Conservation (phyloP, 2,113 vertebrate species). For the Paramisgurnus dabryanus region DNA sequence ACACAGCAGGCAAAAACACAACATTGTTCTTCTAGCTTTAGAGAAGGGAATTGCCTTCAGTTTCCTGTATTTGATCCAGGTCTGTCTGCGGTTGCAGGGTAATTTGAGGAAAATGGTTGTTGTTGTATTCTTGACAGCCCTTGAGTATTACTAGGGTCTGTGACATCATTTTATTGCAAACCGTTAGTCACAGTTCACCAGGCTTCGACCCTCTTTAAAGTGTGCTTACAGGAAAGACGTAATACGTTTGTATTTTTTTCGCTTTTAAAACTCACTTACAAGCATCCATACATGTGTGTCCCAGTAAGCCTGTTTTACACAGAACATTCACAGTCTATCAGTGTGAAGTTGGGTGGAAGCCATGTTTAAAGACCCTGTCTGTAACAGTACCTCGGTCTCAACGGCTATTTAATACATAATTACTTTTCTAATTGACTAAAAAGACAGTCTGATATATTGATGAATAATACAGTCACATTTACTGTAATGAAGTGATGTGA, state of each 20-base stretch:
- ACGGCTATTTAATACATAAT: constrained; percentile 52
- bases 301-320: background rate
- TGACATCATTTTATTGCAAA: background rate
- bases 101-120: too few species aligned
- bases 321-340: background rate
- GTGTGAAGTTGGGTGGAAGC: background rate
- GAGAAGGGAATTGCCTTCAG: too few species aligned
- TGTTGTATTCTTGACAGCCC: too few species aligned
- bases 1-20: too few species aligned
- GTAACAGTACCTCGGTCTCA: constrained; percentile 31
- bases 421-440: constrained; percentile 39
- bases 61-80: too few species aligned
- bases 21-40: too few species aligned
- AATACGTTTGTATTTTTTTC: background rate
- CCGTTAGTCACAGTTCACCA: background rate
- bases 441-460: constrained; percentile 47
- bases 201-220: background rate
- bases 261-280: background rate
- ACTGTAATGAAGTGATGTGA: background rate
- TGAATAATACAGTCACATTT: constrained; percentile 47
- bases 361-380: background rate
- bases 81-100: too few species aligned
- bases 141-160: too few species aligned
- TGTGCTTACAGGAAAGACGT: background rate
- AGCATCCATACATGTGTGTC: background rate